Evolutionary conservation across 2,797 vertebrate genomes (phyloP).

Genomic region (Aratinga solstitialis): DNA sequence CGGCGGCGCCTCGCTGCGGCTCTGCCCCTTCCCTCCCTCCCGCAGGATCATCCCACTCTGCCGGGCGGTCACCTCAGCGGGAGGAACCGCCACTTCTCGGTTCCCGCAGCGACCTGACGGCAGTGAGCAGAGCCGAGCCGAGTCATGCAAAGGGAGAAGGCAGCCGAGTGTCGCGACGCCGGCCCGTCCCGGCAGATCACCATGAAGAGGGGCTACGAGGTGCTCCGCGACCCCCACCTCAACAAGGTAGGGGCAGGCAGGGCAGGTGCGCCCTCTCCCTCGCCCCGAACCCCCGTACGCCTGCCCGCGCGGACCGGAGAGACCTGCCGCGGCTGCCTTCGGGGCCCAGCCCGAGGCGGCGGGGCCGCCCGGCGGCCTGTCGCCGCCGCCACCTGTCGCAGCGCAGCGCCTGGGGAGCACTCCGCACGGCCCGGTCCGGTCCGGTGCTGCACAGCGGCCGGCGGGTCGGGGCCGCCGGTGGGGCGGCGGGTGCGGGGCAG

Average conservation of each 20-base stretch:
- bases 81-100: background rate
- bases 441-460: background rate
- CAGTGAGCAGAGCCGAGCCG: background rate
- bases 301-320: background rate
- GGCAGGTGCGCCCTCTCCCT: background rate
- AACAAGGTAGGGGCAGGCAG: slow-evolving; percentile 85
- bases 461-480: background rate
- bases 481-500: background rate
- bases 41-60: slow-evolving; percentile 48
- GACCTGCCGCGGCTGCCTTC: background rate
- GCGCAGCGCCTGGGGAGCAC: background rate
- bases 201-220: slow-evolving; percentile 88
- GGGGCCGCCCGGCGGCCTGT: background rate
- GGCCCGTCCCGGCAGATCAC: slow-evolving; percentile 71
- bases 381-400: background rate
- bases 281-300: background rate
- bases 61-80: slow-evolving; percentile 49
- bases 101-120: background rate
- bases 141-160: background rate
- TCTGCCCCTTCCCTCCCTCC: background rate
- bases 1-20: background rate
- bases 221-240: slow-evolving; percentile 86
- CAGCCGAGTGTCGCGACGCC: background rate
- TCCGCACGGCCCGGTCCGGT: background rate
- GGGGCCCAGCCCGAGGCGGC: background rate